phyloP scores from a whole-genome alignment of 2,113 vertebrate genomes.

The Anarrhichthys ocellatus region DNA sequence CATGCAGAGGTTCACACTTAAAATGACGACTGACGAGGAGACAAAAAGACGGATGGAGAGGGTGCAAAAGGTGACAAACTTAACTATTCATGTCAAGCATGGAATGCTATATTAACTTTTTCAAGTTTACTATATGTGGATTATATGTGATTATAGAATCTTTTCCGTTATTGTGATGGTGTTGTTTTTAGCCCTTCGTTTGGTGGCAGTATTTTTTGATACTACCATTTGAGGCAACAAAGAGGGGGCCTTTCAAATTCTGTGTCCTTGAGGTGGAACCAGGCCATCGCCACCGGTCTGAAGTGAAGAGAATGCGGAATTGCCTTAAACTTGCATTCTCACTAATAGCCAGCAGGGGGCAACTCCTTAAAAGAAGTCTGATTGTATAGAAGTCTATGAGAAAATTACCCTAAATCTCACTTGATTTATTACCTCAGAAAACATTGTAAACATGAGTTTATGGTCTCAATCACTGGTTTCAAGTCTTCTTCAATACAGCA shows the following conservation, averaged over 20 bases:
- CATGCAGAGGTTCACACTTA: slow-evolving; percentile 16
- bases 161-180: no score
- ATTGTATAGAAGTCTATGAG: neutral
- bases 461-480: neutral
- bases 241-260: neutral
- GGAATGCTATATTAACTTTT: neutral
- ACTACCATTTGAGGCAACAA: neutral
- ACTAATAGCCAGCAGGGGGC: neutral
- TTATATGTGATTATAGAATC: no score
- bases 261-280: no score
- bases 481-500: no score
- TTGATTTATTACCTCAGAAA: neutral
- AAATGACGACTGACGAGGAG: slow-evolving; percentile 22
- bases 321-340: neutral
- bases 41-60: neutral
- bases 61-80: neutral
- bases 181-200: no score
- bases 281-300: neutral
- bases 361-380: neutral
- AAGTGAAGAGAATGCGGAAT: neutral
- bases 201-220: neutral
- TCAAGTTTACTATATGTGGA: neutral
- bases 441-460: neutral
- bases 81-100: neutral
- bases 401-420: neutral